phyloP scores from a whole-genome alignment of 2,113 vertebrate genomes.

The Hemiscyllium ocellatum region DNA sequence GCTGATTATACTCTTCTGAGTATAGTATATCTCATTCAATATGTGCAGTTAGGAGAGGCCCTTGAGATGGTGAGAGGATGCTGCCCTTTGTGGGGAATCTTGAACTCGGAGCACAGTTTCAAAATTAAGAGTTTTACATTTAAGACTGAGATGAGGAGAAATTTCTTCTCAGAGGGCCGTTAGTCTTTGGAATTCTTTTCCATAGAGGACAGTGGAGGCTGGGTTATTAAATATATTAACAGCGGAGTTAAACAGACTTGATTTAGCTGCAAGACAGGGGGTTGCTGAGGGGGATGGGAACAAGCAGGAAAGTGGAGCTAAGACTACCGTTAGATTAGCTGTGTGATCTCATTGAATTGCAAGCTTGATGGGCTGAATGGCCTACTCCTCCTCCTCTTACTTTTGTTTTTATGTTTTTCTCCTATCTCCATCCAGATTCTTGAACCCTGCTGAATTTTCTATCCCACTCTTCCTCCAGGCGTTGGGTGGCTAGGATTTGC shows the following conservation, averaged over 20 bases:
- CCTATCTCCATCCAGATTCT: neutral
- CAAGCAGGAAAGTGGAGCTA: neutral
- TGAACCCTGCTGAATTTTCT: neutral
- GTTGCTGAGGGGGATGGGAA: no score
- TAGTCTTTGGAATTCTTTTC: neutral
- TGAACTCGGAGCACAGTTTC: neutral
- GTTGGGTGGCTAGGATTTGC: no score
- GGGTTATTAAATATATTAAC: neutral
- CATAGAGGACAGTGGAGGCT: neutral
- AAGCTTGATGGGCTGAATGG: neutral
- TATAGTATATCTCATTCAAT: neutral
- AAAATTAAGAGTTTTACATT: neutral
- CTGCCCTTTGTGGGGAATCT: neutral
- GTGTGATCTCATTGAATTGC: neutral
- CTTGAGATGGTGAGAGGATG: neutral
- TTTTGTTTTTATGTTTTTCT: neutral
- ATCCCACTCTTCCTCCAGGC: neutral
- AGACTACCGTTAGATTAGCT: neutral
- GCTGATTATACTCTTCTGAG: neutral
- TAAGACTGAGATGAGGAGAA: neutral
- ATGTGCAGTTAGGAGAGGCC: neutral
- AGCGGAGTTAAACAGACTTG: neutral
- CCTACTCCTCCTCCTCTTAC: neutral
- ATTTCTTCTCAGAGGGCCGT: neutral
- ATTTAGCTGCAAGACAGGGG: neutral